Percentiles rank a stretch among this genome's conserved stretches.
Evolutionary conservation across 2,797 vertebrate genomes (phyloP).

Genomic region (Spheniscus humboldti): DNA sequence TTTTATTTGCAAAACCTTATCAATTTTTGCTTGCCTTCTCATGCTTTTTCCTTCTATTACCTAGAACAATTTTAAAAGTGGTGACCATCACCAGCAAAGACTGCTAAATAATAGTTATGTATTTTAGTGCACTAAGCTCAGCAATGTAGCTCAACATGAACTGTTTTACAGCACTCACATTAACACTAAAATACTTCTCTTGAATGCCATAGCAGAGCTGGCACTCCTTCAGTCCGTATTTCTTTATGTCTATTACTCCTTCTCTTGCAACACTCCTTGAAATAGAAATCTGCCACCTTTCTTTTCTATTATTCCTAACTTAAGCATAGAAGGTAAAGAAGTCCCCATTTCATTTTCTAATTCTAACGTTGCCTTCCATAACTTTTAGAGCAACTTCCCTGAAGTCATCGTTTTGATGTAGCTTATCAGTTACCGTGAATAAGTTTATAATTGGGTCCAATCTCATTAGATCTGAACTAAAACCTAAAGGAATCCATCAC

Average conservation of each 20-base stretch:
- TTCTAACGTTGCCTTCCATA: background rate
- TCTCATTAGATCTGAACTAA: background rate
- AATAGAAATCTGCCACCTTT: background rate
- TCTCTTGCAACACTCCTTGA: background rate
- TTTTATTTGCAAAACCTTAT: background rate
- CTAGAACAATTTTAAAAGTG: background rate
- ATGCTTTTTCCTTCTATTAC: background rate
- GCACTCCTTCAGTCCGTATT: background rate
- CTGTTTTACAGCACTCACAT: background rate
- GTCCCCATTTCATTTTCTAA: background rate
- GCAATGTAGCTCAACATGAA: background rate
- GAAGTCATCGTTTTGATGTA: background rate
- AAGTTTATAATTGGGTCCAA: background rate
- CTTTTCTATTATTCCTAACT: background rate
- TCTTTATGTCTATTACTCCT: background rate
- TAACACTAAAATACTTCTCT: background rate
- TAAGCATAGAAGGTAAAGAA: background rate
- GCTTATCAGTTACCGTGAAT: background rate
- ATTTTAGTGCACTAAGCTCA: background rate
- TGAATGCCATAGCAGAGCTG: background rate
- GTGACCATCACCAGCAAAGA: background rate
- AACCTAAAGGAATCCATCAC: background rate
- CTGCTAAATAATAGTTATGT: background rate
- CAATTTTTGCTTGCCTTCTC: background rate
- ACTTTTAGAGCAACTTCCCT: background rate